Conservation (phyloP, 2,888 invertebrate species). For the Apamea monoglypha region DNA sequence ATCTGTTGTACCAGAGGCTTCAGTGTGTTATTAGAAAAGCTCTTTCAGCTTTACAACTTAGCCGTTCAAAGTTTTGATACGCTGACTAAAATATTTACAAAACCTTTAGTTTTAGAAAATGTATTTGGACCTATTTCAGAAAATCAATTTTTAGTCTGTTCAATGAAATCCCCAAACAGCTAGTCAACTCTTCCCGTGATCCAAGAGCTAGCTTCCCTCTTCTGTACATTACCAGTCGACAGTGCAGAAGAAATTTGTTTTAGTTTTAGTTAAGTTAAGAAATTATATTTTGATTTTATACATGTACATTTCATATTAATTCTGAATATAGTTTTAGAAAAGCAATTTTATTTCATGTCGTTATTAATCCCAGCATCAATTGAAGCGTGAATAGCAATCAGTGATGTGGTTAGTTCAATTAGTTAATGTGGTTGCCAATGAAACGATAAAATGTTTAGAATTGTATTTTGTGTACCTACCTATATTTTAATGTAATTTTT, state of each 20-base stretch:
- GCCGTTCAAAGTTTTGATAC: not conserved
- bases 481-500: not conserved
- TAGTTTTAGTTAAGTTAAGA: not conserved
- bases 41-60: not conserved
- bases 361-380: conserved; percentile 28
- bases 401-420: conserved; percentile 51
- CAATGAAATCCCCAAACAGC: not conserved
- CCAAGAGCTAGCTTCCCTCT: too few relatives aligned
- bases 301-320: not conserved
- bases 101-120: not conserved
- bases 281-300: not conserved
- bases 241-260: not conserved
- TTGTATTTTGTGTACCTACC: not conserved
- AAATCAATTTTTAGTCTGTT: not conserved
- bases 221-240: too few relatives aligned
- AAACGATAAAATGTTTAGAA: conserved; percentile 33
- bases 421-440: conserved; percentile 49
- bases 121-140: not conserved
- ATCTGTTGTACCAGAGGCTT: not conserved
- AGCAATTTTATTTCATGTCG: conserved; percentile 15
- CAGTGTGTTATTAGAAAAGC: not conserved
- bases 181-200: too few relatives aligned
- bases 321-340: too few relatives aligned
- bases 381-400: conserved; percentile 58
- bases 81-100: not conserved